Evolutionary conservation across 1,140 invertebrate genomes (phyloP), one percentile per base, ranked within the genome.

Genomic region (Atta cephalotes): DNA sequence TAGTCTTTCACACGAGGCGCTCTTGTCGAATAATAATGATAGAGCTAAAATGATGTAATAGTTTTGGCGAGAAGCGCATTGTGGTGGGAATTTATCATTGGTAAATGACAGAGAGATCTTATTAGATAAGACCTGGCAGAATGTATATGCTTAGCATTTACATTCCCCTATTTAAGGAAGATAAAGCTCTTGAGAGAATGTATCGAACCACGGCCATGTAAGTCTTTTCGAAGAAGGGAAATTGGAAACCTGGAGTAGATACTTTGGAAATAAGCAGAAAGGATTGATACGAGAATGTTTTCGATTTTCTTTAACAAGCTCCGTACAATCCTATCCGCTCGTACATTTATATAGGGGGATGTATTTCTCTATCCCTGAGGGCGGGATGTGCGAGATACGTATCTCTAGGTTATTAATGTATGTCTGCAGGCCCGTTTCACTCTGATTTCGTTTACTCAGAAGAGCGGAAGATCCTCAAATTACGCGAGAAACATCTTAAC

Each of bases 351-450:
- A 93, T 92, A 10, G 88, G 89, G 89, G 92, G 90, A 93, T 92
- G 91, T 92, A 92, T 92, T 89, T 92, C 85, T 89, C 82, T 85
- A 86, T 92, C 86, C 87, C 65, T 28, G 62, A 92, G 92, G 92
- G 88, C 91, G 92, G 88, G 72, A 58, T 58, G 87, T 91, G 58
- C 76, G 84, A 94, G 93, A 94, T 94, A 92, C 92, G 92, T 93
- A 94, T 94, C 93, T 94, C 90, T 87, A 87, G 91, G 93, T 94
- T 94, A 94, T 94, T 94, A 94, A 95, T 95, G 94, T 94, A 94
- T 90, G 93, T 94, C 93, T 93, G 93, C 90, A 89, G 81, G 87
- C 82, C 85, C 86, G 82, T 84, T 88, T 82, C 86, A 78, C 80
- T 90, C 71, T 66, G 62, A 80, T 70, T 84, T 85, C 86, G 51